Evolutionary conservation across 1,140 invertebrate genomes (phyloP), one percentile per base, ranked within the genome.

Genomic region (Nebria ingens): DNA sequence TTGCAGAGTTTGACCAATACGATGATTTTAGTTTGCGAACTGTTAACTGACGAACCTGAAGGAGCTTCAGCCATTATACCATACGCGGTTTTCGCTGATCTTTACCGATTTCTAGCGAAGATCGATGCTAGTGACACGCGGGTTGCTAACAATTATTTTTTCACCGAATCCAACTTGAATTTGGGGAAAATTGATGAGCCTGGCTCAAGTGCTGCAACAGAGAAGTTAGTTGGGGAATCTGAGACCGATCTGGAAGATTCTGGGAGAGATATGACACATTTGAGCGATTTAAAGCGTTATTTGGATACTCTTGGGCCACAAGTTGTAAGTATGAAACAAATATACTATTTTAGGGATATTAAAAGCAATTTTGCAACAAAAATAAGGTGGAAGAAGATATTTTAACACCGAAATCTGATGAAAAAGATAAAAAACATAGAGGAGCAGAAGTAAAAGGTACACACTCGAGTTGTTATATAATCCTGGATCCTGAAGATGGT

Each of bases 21-120:
- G 19, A 88, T 92, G 86, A 83, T 85, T 53, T 76, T 84, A 21
- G 72, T 91, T 40, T 92, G 89, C 69, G 87, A 91, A 70, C 75
- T 89, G 23, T 69, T 91, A 56, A 91, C 89, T 17, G 78, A 83
- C 57, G 87, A 92, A 66, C 84, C 87, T 1, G 86, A 89, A 61
- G 89, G 89, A 34, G 87, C 85, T 1, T 82, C 83, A 2, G 80
- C 86, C 1, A 80, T 82, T 60, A 86, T 93, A 53, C 77, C 82
- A 0, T 73, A 83, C 29, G 72, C 76, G 54, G 76, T 78, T 20
- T 90, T 89, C 67, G 67, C 82, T 21, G 71, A 75, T 23, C 72
- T 87, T 56, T 91, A 90, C 70, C 70, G 66, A 52, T 87, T 83
- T 64, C 70, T 91, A 19, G 86, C 85, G 1, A 61, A 67, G 45